Base-by-base conservation (phyloP, 2,797 vertebrate species). In the Naso thynnoides region DNA sequence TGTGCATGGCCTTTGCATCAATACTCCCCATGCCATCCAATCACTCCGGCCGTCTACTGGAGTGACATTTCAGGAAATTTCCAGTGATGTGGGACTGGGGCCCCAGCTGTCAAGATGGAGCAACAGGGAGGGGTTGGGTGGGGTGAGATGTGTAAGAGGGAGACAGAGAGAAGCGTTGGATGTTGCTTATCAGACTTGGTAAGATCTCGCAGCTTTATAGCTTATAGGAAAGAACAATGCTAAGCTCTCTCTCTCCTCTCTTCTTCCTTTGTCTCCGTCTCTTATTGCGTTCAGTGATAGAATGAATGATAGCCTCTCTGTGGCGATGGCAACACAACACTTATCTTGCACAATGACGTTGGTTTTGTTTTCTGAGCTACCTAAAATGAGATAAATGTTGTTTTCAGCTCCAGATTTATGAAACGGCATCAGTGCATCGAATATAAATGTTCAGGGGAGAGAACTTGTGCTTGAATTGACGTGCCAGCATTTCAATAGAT, bases 31-130 rank as follows among this genome's bases (percentile, higher is more conserved):
- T 23, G 21, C 78, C 53, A 65, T 72, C 47, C 78, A 81, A 76
- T 87, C 83, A 78, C 77, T 88, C 72, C 44, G 59, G 31, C 70
- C 38, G 31, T 86, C 83, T 41, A 78, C 76, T 78, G 71, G 84
- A 91, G 85, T 91, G 90, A 91, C 91, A 90, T 88, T 78, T 90
- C 69, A 78, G 88, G 78, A 93, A 80, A 91, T 90, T 85, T 91
- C 79, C 86, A 86, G 85, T 88, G 90, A 91, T 89, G 85, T 83
- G 79, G 77, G 73, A 79, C 72, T 52, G 48, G 50, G 80, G 84
- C 80, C 85, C 75, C 87, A 92, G 88, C 88, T 90, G 89, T 90
- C 76, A 70, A 71, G 73, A 59, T 16, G 16, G 67, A 86, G 69
- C 58, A 39, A 63, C n/a, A 38, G 60, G 83, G 77, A 74, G 44